Evolutionary conservation across 2,113 vertebrate species (phyloP).

Genomic region (Gallinago media): DNA sequence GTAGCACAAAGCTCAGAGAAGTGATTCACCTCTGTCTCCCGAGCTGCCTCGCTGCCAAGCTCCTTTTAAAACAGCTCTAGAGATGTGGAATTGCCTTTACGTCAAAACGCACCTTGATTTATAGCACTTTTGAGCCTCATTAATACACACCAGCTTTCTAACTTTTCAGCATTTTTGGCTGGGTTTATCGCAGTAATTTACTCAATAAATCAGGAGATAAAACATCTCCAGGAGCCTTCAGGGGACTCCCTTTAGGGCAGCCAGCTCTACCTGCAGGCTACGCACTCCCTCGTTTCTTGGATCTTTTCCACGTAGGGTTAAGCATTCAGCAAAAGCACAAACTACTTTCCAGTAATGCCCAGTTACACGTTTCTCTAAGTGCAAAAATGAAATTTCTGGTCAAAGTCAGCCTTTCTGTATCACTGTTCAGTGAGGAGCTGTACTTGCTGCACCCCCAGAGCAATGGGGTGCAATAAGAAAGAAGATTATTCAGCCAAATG

Average conservation of each 20-base stretch:
- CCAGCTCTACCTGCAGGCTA: not conserved
- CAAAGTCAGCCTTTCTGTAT: not conserved
- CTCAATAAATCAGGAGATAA: not conserved
- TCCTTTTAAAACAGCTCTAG: not conserved
- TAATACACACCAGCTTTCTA: not conserved
- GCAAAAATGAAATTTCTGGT: not conserved
- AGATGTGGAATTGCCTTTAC: not conserved
- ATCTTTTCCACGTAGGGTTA: rapidly evolving
- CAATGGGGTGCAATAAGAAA: not conserved
- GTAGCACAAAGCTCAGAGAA: not conserved
- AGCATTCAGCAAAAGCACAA: not conserved
- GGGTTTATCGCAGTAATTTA: not conserved
- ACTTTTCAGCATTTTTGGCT: not conserved
- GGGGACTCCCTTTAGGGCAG: not conserved
- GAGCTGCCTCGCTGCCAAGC: not conserved
- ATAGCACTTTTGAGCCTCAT: not conserved
- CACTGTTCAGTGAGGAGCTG: no score
- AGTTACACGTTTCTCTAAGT: rapidly evolving
- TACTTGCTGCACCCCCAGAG: no score
- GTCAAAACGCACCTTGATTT: not conserved
- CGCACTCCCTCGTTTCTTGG: not conserved
- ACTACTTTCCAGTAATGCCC: not conserved
- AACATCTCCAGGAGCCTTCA: not conserved
- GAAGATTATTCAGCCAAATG: not conserved
- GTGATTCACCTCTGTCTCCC: not conserved